Evolutionary conservation across 2,113 vertebrate genomes (phyloP).

Genomic region (Mormyrus iriodes): DNA sequence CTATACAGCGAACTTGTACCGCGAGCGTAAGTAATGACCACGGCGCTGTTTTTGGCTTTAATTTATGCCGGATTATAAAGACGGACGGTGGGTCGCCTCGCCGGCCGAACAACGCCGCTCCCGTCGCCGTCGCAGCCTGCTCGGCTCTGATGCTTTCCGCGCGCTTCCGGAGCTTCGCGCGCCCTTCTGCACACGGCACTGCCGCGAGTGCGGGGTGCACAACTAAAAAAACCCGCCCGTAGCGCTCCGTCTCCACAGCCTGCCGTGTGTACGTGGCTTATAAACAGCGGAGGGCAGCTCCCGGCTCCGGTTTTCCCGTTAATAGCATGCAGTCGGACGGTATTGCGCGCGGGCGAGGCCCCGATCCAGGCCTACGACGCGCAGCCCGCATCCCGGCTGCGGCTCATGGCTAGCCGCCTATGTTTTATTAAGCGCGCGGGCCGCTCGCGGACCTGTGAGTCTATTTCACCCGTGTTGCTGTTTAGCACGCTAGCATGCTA

Average conservation of each 20-base stretch:
- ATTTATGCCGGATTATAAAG: background rate
- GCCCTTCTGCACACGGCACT: conserved; percentile 58
- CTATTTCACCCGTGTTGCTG: background rate
- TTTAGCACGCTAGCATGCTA: background rate
- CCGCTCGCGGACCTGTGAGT: background rate
- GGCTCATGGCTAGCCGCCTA: background rate
- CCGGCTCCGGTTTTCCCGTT: background rate
- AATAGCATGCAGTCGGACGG: background rate
- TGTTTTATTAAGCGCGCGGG: background rate
- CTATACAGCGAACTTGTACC: background rate
- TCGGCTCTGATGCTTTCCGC: conserved; percentile 17
- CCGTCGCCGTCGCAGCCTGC: background rate
- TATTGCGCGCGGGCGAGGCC: background rate
- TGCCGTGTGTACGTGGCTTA: background rate
- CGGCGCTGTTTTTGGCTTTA: background rate
- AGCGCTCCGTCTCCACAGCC: background rate
- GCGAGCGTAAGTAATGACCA: background rate
- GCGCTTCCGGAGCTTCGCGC: conserved; percentile 47
- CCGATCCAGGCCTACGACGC: background rate
- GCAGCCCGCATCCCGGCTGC: background rate
- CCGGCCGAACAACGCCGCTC: background rate
- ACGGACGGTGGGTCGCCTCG: background rate
- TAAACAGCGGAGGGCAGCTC: background rate
- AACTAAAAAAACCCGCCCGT: conserved; percentile 44
- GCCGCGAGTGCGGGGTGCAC: conserved; percentile 50